A percentile compares a stretch with the other conserved stretches of the same genome.
phyloP scores from a whole-genome alignment of 2,888 invertebrate species.

The Sesia bembeciformis region DNA sequence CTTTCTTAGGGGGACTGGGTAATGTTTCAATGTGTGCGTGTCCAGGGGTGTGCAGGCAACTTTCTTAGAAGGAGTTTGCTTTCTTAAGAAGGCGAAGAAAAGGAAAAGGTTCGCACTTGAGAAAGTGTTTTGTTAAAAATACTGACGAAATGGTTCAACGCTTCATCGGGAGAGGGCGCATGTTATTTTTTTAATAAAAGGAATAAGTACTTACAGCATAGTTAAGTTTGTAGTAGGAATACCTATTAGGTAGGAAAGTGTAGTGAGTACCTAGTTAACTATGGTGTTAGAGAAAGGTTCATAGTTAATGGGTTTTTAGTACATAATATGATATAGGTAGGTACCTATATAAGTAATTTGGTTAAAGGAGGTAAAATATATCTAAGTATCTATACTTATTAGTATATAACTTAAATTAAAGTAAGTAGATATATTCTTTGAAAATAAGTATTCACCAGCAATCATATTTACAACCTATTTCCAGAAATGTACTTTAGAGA shows the following conservation, averaged over 20 bases:
- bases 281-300: too few relatives aligned
- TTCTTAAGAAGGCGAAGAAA: conserved; percentile 72
- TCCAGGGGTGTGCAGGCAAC: conserved; percentile 35
- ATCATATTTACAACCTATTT: too few relatives aligned
- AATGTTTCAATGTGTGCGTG: conserved; percentile 30
- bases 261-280: too few relatives aligned
- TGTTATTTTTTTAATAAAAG: conserved; percentile 14
- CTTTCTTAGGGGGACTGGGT: conserved; percentile 22
- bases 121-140: conserved; percentile 61
- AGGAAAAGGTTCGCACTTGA: conserved; percentile 65
- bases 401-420: too few relatives aligned
- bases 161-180: conserved; percentile 50
- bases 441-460: too few relatives aligned
- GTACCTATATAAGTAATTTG: too few relatives aligned
- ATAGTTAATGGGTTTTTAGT: too few relatives aligned
- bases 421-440: too few relatives aligned
- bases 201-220: neutral
- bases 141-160: conserved; percentile 35
- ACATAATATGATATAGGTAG: too few relatives aligned
- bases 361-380: too few relatives aligned
- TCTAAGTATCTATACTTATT: too few relatives aligned
- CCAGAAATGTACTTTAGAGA: too few relatives aligned
- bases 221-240: neutral
- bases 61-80: conserved; percentile 59
- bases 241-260: neutral